A percentile compares a stretch with the other conserved stretches of the same genome.
Evolutionary conservation across 2,113 vertebrate genomes (phyloP).

Genomic region (Cebidichthys violaceus): DNA sequence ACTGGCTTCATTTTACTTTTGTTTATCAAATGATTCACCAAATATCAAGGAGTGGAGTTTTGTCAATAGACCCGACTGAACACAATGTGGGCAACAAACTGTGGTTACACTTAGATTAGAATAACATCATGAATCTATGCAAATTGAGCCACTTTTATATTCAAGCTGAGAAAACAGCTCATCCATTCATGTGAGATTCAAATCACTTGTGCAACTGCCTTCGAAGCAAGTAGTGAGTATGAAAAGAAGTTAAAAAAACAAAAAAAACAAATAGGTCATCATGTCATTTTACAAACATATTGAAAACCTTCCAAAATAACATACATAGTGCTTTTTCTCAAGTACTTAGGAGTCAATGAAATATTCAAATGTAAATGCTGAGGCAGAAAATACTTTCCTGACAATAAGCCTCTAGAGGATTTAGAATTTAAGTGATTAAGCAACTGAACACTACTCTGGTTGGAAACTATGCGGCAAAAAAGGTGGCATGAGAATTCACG

Average conservation of each 20-base stretch:
- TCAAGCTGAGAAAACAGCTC: conserved; percentile 3
- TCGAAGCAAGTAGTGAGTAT: conserved; percentile 1
- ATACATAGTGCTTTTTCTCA: conserved; percentile 1
- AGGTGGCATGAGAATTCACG: not conserved
- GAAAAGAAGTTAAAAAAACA: not conserved
- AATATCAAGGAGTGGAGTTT: not conserved
- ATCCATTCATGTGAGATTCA: not conserved
- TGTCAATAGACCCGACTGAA: not conserved
- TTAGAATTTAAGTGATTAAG: conserved; percentile 1
- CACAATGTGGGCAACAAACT: not conserved
- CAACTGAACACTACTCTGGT: not conserved
- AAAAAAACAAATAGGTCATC: not conserved
- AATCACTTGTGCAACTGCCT: not conserved
- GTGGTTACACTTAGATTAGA: not conserved
- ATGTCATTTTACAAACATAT: not conserved
- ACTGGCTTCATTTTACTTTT: conserved; percentile 21
- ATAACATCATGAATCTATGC: not conserved
- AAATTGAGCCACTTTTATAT: conserved; percentile 1
- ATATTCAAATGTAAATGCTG: conserved; percentile 5
- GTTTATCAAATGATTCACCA: not conserved
- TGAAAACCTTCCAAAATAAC: conserved; percentile 4
- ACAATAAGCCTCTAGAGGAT: not conserved
- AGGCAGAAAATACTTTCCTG: not conserved
- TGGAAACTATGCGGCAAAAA: not conserved
- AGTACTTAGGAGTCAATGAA: not conserved